Evolutionary conservation across 2,888 invertebrate species (phyloP), one percentile per base, ranked within the genome.

Genomic region (Polydrusus pterygomalis): DNA sequence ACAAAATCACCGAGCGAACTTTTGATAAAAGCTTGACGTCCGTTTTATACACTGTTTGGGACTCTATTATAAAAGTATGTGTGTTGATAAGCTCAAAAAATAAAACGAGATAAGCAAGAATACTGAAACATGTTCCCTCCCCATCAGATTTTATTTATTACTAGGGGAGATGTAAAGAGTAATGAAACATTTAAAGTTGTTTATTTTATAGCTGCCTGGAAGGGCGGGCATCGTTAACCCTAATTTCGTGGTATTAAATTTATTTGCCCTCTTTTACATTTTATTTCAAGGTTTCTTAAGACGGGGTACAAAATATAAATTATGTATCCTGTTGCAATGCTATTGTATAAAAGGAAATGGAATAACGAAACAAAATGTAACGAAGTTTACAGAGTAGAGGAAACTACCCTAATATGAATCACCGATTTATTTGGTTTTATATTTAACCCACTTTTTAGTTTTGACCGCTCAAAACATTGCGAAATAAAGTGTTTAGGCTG

Each of bases 161-260:
- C 58, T 60, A 11, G 18, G 15, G 38, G 34, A 17, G 58, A 38
- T 60, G 10, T 60, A 6, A 13, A 38, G 30, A 17, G 58, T 38
- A 60, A 60, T 60, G 38, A 60, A 60, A 60, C 58, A 38, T 38
- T 60, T 60, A 40, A 60, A 60, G 18, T 38, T 60, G 38, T 60
- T 38, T 38, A 60, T 38, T 60, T 60, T 60, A 38, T 38, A 60
- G 58, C 58, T 60, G 38, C 38, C 38, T 60, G 58, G 15, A 13
- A 38, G 25, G 40, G 10, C 58, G 3, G 6, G 18, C 38, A 60
- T 60, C 38, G 40, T 60, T 60, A 60, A 38, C 38, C 38, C 38
- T 60, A 60, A 60, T 60, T 60, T 60, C 7, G 38, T 17, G 9
- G n/a, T 34, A 60, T 60, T 60, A 15, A 60, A 17, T 38, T 60